phyloP scores from a whole-genome alignment of 2,888 invertebrate species.

The Selenia dentaria region DNA sequence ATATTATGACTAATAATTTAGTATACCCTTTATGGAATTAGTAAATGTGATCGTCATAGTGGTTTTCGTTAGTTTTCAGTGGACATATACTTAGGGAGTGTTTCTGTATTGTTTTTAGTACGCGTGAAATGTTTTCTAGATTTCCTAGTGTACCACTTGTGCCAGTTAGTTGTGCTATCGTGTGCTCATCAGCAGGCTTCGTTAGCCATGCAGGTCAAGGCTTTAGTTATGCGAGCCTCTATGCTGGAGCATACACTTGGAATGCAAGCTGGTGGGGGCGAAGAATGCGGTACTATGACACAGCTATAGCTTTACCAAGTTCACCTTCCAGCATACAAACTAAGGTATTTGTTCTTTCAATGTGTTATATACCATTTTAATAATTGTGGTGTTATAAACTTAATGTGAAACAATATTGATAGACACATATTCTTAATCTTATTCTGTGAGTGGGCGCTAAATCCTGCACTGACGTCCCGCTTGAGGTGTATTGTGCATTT shows the following conservation, averaged over 20 bases:
- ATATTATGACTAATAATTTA: too few species aligned
- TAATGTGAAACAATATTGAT: too few species aligned
- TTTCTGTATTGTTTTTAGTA: conserved; percentile 1
- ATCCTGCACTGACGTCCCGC: too few species aligned
- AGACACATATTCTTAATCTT: too few species aligned
- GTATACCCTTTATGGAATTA: too few species aligned
- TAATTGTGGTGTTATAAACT: too few species aligned
- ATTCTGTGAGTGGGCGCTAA: too few species aligned
- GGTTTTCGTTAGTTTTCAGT: too few species aligned
- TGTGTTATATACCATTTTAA: too few species aligned
- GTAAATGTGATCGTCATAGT: too few species aligned
- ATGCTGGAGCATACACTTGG: conserved; percentile 47
- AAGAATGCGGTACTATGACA: conserved; percentile 39
- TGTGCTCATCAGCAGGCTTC: conserved; percentile 54
- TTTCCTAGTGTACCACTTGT: conserved; percentile 42
- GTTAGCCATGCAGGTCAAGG: conserved; percentile 71
- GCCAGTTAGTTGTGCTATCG: conserved; percentile 48
- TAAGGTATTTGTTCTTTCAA: conserved; percentile 32
- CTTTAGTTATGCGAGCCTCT: conserved; percentile 61
- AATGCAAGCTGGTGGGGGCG: conserved; percentile 43
- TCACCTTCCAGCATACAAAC: conserved; percentile 24
- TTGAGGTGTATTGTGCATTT: too few species aligned
- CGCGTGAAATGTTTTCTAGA: conserved; percentile 30
- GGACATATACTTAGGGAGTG: background rate
- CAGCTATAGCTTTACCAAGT: conserved; percentile 28